Evolutionary conservation across 2,113 vertebrate species (phyloP), one percentile per base, ranked within the genome.

Genomic region (Lophochroa leadbeateri): DNA sequence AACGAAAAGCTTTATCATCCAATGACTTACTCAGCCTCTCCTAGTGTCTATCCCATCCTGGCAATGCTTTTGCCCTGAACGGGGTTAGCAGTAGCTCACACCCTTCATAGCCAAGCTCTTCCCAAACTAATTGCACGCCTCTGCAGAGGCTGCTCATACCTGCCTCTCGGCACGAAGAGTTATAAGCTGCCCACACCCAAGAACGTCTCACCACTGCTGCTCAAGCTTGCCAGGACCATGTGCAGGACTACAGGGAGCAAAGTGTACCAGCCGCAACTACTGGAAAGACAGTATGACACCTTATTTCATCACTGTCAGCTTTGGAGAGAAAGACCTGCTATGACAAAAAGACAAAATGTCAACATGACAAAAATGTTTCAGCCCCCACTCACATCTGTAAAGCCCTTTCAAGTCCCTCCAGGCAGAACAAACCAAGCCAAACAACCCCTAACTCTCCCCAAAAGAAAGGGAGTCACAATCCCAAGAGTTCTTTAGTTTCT

Each of bases 111-210:
- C 6, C 33, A 69, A 79, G 41, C n/a, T 77, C 1, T 1, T 50
- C 19, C 21, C 60, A 71, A 50, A 27, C 1, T 0, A 13, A 35
- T 13, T 2, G 6, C 43, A 49, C 5, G 20, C 1, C 17, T 27
- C 39, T 44, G 11, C 12, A 4, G 50, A 64, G 37, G 47, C 39
- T 29, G 9, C 4, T 72, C 0, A 0, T 3, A 27, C 15, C 24
- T 37, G 41, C 46, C 50, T 63, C 44, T 58, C 7, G 35, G 60
- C 50, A 79, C 0, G 1, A 47, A 49, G 39, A 37, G 11, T 41
- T 53, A 52, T 0, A 0, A 71, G 71, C 31, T 39, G 37, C 43
- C 23, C 50, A 29, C 5, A 8, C 24, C 24, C 28, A 25, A 11
- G 37, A 28, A 78, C 1, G 0, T 53, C 44, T 68, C 44, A 65